Percentiles rank a stretch among this genome's conserved stretches.
phyloP scores from a whole-genome alignment of 2,113 vertebrate species.

The Argyrosomus japonicus region DNA sequence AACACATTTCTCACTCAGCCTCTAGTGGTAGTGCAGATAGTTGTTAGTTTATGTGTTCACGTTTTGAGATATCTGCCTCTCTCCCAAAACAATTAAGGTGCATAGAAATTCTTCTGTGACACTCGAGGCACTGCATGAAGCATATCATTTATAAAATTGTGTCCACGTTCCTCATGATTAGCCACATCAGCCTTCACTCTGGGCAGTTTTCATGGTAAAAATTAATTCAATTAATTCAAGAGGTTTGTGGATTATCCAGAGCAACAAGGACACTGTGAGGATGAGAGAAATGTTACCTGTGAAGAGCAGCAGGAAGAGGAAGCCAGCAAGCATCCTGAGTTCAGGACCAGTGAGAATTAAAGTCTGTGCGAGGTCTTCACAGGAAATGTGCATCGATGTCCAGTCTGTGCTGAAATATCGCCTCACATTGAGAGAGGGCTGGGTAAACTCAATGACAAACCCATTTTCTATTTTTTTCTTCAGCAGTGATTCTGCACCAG shows the following conservation, averaged over 20 bases:
- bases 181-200: neutral
- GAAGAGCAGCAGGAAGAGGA: conserved; percentile 18
- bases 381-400: neutral
- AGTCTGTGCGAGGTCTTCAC: neutral
- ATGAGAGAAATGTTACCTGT: conserved; percentile 5
- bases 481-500: too few species aligned
- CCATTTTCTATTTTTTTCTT: neutral
- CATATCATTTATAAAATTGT: too few species aligned
- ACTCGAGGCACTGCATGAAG: too few species aligned
- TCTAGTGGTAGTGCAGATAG: too few species aligned
- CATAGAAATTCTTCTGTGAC: too few species aligned
- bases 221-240: neutral
- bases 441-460: neutral
- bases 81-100: too few species aligned
- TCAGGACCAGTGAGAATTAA: neutral
- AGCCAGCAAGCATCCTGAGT: neutral
- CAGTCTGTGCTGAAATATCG: neutral
- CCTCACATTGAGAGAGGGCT: neutral
- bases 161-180: neutral
- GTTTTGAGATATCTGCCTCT: too few species aligned
- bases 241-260: neutral
- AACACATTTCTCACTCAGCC: too few species aligned
- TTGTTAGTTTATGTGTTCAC: too few species aligned
- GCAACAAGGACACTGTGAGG: neutral
- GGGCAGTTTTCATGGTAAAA: neutral